These are phyloP conservation scores for Oreochromis niloticus DNA, from an alignment of 2,113 vertebrate genomes.

Conservation along the genomic window DNA sequence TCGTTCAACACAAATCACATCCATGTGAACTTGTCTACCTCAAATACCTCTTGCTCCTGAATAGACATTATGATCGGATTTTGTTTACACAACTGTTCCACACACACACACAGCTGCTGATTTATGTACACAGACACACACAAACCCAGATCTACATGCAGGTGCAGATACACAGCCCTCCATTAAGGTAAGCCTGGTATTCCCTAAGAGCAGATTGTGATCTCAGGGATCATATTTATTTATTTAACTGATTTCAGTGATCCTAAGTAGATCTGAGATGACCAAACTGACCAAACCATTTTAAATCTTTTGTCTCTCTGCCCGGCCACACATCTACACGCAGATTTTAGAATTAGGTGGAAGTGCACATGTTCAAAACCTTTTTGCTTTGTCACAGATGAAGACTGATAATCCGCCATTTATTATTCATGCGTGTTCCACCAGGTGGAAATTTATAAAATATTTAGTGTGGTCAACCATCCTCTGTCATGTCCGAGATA, in stretches of 20 bases:
- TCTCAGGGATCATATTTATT: conserved; percentile 62
- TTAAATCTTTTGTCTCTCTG: conserved; percentile 8
- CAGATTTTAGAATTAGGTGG: neutral
- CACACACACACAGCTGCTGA: neutral
- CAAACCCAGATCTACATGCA: neutral
- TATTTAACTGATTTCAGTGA: conserved; percentile 61
- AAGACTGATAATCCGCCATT: conserved; percentile 5
- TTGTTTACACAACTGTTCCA: conserved; percentile 41
- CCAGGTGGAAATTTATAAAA: neutral
- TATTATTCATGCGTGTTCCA: neutral
- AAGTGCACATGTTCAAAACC: neutral
- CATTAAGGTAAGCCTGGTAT: conserved; percentile 43
- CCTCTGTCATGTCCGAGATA: neutral
- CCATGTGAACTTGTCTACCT: conserved; percentile 31
- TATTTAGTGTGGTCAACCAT: neutral
- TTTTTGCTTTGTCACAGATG: neutral
- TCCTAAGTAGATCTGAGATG: conserved; percentile 51
- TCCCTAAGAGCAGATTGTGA: conserved; percentile 42
- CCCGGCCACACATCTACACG: neutral
- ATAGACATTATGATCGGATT: conserved; percentile 39
- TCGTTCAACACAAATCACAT: conserved; percentile 30
- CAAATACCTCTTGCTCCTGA: conserved; percentile 33
- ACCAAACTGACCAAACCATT: conserved; percentile 6
- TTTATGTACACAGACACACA: neutral
- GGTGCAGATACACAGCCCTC: neutral